These are phyloP conservation scores for Salmo trutta DNA, from an alignment of 2,797 vertebrate genomes.

Conservation along the genomic window DNA sequence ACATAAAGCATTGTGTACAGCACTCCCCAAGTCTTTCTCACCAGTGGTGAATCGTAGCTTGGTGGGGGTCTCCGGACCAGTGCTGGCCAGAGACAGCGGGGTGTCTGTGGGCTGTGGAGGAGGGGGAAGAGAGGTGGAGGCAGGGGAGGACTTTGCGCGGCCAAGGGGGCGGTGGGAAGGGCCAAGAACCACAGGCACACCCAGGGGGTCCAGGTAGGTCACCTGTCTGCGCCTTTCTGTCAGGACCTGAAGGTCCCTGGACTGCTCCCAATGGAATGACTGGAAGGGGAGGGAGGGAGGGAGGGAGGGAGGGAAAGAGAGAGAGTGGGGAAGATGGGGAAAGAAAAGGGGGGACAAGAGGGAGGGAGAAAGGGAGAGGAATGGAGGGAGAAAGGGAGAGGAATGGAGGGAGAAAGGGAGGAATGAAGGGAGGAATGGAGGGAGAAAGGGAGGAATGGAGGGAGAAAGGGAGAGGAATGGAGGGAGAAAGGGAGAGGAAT, in stretches of 20 bases:
- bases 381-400: too few species aligned
- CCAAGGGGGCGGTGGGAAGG: constrained; percentile 80
- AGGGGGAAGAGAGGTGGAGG: constrained; percentile 67
- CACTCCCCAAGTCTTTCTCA: constrained; percentile 41
- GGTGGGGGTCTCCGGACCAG: constrained; percentile 66
- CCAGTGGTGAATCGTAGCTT: constrained; percentile 86
- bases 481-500: too few species aligned
- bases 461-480: too few species aligned
- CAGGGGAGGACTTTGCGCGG: constrained; percentile 84
- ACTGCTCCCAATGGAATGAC: constrained; percentile 65
- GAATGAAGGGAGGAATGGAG: not conserved
- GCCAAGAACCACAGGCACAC: constrained; percentile 76
- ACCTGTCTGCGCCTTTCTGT: constrained; percentile 74
- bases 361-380: constrained; percentile 12
- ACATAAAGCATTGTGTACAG: too few species aligned
- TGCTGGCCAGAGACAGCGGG: constrained; percentile 56
- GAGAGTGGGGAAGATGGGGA: constrained; percentile 19
- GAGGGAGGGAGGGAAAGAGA: not conserved
- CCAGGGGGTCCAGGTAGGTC: constrained; percentile 80
- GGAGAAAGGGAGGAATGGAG: too few species aligned
- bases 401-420: too few species aligned
- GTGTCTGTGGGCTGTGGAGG: constrained; percentile 62
- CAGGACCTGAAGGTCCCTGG: constrained; percentile 82
- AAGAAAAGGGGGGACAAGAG: not conserved
- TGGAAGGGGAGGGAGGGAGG: not conserved